These are phyloP conservation scores for Lepidurus couesii DNA, from an alignment of 1,140 invertebrate genomes.

Conservation along the genomic window DNA sequence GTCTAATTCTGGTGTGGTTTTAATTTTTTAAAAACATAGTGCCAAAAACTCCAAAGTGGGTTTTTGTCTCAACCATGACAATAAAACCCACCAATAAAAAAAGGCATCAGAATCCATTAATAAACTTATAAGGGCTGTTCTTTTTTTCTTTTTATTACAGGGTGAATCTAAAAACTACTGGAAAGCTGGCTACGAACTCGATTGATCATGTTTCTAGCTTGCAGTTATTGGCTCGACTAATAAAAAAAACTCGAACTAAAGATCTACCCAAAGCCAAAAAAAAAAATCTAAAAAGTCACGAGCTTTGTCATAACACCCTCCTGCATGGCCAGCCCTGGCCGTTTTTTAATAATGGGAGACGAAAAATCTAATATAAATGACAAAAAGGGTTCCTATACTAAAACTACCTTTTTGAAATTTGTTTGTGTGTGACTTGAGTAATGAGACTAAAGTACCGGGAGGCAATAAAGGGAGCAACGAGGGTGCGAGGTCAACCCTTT, in stretches of 20 bases:
- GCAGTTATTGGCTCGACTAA: background rate
- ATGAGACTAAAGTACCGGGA: background rate
- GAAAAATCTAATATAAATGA: no score
- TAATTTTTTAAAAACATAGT: no score
- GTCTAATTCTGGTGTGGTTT: no score
- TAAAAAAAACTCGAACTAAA: background rate
- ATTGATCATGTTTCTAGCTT: background rate
- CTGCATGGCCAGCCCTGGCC: slow-evolving; percentile 6
- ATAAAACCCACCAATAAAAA: background rate
- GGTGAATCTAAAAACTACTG: slow-evolving; percentile 11
- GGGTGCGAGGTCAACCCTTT: slow-evolving; percentile 20
- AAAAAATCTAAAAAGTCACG: background rate
- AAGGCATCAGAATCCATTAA: background rate
- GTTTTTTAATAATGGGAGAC: background rate
- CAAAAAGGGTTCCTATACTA: no score
- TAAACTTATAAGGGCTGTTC: background rate
- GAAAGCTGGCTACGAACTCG: slow-evolving; percentile 2
- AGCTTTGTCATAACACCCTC: slow-evolving; percentile 1
- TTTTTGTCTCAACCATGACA: no score
- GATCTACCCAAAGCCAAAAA: background rate
- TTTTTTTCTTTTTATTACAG: background rate
- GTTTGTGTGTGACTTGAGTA: background rate
- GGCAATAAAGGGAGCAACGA: background rate
- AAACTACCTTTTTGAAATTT: no score
- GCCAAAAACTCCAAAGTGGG: no score